Percentiles rank a stretch among this genome's conserved stretches.
phyloP scores from a whole-genome alignment of 2,888 invertebrate species.

The Lysandra coridon region DNA sequence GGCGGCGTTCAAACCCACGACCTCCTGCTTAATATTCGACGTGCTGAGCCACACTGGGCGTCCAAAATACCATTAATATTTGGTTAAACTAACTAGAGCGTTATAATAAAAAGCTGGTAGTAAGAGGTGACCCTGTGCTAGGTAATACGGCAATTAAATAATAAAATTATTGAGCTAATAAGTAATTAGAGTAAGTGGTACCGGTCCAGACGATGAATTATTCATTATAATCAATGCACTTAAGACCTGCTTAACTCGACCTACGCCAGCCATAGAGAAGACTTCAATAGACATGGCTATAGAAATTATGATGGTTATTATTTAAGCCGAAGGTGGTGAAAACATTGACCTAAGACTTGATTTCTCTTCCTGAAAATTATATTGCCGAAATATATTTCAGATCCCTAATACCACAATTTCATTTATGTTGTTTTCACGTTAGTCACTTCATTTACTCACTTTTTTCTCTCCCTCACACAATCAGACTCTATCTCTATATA shows the following conservation, averaged over 20 bases:
- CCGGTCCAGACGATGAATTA: conserved; percentile 57
- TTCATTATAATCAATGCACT: conserved; percentile 75
- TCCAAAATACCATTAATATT: not conserved
- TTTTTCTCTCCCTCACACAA: no score
- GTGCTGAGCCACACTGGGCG: no score
- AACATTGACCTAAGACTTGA: not conserved
- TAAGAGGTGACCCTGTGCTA: conserved; percentile 18
- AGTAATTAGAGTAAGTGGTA: conserved; percentile 55
- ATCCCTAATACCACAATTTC: no score
- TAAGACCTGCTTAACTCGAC: conserved; percentile 48
- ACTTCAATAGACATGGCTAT: not conserved
- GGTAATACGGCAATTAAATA: conserved; percentile 27
- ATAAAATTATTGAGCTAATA: conserved; percentile 32
- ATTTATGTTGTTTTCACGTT: no score
- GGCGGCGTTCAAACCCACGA: no score
- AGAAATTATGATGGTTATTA: not conserved
- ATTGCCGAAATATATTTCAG: no score
- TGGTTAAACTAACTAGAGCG: not conserved
- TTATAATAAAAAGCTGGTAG: not conserved
- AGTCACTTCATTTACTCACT: no score
- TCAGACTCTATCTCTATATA: no score
- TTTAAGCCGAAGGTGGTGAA: not conserved
- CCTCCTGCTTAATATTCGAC: no score
- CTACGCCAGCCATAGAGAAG: conserved; percentile 40
- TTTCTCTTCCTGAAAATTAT: not conserved